Percentiles rank a stretch among this genome's conserved stretches.
phyloP scores from a whole-genome alignment of 2,888 invertebrate species.

The Sepioteuthis lessoniana region DNA sequence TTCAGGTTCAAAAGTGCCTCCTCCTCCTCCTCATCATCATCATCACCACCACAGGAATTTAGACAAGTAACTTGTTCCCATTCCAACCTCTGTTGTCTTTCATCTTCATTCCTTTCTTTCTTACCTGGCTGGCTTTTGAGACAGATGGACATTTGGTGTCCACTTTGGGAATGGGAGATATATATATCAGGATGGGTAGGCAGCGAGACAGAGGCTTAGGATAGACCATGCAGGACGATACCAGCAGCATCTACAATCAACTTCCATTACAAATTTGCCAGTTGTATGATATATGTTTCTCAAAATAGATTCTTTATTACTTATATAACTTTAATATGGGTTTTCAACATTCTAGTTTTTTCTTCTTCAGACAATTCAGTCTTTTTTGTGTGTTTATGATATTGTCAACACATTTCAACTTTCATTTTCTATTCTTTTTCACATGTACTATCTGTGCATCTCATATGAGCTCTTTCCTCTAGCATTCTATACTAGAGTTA shows the following conservation, averaged over 20 bases:
- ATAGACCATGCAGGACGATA: constrained; percentile 33
- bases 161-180: not conserved
- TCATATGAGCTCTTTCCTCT: too few relatives aligned
- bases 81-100: not conserved
- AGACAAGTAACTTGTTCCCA: not conserved
- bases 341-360: too few relatives aligned
- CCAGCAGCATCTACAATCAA: constrained; percentile 33
- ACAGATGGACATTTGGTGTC: not conserved
- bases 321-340: too few relatives aligned
- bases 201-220: not conserved
- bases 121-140: not conserved
- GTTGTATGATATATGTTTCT: not conserved
- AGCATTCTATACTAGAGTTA: too few relatives aligned
- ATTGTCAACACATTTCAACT: too few relatives aligned
- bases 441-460: too few relatives aligned
- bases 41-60: too few relatives aligned
- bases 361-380: too few relatives aligned
- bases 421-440: too few relatives aligned
- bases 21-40: too few relatives aligned
- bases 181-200: constrained; percentile 25
- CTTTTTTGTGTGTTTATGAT: too few relatives aligned
- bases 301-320: not conserved
- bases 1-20: too few relatives aligned
- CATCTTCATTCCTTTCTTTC: not conserved
- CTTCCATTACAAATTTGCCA: not conserved